Conservation (phyloP, 2,888 invertebrate genomes). For the Phlogophora meticulosa region DNA sequence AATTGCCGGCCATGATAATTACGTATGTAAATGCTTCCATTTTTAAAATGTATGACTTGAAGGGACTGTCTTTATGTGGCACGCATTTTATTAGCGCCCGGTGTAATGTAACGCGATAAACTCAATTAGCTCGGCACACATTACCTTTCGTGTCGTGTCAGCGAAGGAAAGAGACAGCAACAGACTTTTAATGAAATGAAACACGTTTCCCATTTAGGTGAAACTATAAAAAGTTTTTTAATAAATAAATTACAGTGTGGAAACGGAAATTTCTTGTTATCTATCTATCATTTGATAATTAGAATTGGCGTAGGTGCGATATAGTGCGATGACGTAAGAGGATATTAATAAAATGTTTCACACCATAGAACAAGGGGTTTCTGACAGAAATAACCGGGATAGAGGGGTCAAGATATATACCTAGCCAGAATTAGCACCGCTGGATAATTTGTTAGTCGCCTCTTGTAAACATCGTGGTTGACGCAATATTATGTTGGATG, state of each 20-base stretch:
- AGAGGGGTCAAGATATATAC: slow-evolving; percentile 54
- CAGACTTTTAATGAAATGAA: slow-evolving; percentile 20
- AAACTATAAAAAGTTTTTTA: slow-evolving; percentile 24
- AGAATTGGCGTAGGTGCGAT: slow-evolving; percentile 42
- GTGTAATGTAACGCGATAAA: slow-evolving; percentile 53
- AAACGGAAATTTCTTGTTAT: slow-evolving; percentile 37
- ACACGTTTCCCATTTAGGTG: slow-evolving; percentile 20
- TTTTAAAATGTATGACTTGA: slow-evolving; percentile 46
- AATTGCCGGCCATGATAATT: slow-evolving; percentile 38
- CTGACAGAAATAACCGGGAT: slow-evolving; percentile 56
- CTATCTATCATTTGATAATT: slow-evolving; percentile 45
- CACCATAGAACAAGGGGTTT: slow-evolving; percentile 52
- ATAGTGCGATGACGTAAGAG: slow-evolving; percentile 51
- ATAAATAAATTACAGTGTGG: slow-evolving; percentile 2
- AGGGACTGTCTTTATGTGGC: slow-evolving; percentile 27
- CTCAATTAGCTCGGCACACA: slow-evolving; percentile 56
- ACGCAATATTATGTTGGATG: slow-evolving; percentile 47
- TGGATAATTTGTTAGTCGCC: slow-evolving; percentile 60
- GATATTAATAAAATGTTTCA: slow-evolving; percentile 55
- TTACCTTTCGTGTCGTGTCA: slow-evolving; percentile 38
- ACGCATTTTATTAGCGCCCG: slow-evolving; percentile 42
- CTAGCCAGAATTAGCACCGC: slow-evolving; percentile 51
- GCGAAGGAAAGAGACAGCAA: slow-evolving; percentile 42
- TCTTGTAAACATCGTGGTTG: slow-evolving; percentile 60
- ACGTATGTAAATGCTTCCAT: slow-evolving; percentile 44